Conservation (phyloP, 2,797 vertebrate species). For the Poecilia wingei region DNA sequence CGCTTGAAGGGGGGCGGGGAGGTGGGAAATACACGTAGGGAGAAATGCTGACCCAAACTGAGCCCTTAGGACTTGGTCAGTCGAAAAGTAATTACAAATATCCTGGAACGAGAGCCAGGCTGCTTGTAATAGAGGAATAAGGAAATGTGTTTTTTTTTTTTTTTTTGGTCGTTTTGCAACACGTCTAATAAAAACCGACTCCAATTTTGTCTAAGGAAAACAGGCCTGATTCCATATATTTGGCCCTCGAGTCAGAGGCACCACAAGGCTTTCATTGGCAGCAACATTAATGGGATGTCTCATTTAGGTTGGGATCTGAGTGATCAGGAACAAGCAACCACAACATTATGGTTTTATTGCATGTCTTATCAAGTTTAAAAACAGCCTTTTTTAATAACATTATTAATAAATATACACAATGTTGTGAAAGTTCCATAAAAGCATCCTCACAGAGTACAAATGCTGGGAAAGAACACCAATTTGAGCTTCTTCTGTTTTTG, state of each 20-base stretch:
- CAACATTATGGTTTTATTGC: conserved; percentile 63
- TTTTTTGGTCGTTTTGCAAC: conserved; percentile 12
- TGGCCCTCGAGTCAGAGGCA: conserved; percentile 34
- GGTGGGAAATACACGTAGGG: not conserved
- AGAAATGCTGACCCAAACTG: conserved; percentile 37
- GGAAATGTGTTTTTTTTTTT: conserved; percentile 10
- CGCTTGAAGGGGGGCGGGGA: not conserved
- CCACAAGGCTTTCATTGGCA: conserved; percentile 59
- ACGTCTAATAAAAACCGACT: conserved; percentile 3
- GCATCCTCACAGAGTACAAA: conserved; percentile 43
- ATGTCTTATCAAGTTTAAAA: conserved; percentile 56
- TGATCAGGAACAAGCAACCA: conserved; percentile 47
- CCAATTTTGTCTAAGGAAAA: conserved; percentile 5
- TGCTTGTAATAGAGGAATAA: conserved; percentile 7
- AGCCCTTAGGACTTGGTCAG: conserved; percentile 43
- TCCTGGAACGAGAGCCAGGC: conserved; percentile 17
- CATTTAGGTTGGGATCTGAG: conserved; percentile 28
- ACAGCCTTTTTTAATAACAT: conserved; percentile 63
- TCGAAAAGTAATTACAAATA: conserved; percentile 49
- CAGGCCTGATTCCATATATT: conserved; percentile 5
- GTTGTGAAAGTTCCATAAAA: conserved; percentile 50
- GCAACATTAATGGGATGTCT: conserved; percentile 27
- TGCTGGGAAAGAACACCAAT: conserved; percentile 17
- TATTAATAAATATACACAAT: conserved; percentile 80
- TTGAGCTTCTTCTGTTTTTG: conserved; percentile 9